Evolutionary conservation across 37 sponge, comb jelly and placozoan genomes (phyloP), one percentile per base, ranked within the genome.

Genomic region (Chondrosia reniformis): DNA sequence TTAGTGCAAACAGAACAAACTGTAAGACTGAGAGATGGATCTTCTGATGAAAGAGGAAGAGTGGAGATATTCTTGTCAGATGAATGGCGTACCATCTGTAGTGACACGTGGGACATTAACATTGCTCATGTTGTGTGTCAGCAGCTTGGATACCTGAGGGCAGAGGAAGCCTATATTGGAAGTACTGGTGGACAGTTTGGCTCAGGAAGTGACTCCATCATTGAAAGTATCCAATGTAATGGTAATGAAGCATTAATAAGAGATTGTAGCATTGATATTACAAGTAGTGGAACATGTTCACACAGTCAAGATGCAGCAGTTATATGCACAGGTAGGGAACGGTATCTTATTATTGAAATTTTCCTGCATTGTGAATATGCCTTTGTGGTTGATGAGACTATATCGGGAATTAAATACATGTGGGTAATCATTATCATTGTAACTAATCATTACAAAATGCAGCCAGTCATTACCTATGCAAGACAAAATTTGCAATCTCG

Each of bases 21-120:
- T 39, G 43, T 69, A 24, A 69, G 72, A 69, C 72, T 69, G n/a
- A 44, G n/a, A 34, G 72, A 40, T 40, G 72, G 72, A 43, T n/a
- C 72, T 13, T 37, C 72, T n/a, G 22, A 6, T 34, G 36, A 40
- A 24, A 25, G 36, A 39, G 72, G 72, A 3, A 69, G 72, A 69
- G 72, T 69, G 39, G 72, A 69, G 36, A 44, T 69, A 44, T 21
- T 69, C 72, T 22, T n/a, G 7, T 69, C 72, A 25, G 72, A 44
- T 34, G 6, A 39, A 44, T 69, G 36, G 37, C 32, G 43, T 6
- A 39, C 72, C 36, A 69, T 69, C 72, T 69, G 72, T 69, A 24
- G 39, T 1, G 43, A 69, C 42, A 34, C 32, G 17, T 69, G 72
- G 72, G 41, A 39, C 72, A 31, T 34, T 30, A 38, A 40, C 41